phyloP scores from a whole-genome alignment of 2,888 invertebrate genomes.

The Creontiades dilutus region DNA sequence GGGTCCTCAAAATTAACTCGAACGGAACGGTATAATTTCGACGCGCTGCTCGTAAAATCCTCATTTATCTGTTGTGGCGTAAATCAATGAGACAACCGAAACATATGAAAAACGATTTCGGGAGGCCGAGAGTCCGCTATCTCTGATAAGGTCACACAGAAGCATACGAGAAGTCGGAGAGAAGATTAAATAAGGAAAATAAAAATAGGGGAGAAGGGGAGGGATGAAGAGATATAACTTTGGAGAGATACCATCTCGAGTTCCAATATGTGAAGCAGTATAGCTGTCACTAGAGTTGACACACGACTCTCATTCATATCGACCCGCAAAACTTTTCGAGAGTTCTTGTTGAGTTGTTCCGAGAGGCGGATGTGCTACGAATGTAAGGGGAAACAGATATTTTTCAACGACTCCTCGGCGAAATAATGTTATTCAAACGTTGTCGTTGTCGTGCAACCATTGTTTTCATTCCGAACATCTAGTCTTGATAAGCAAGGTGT shows the following conservation, averaged over 20 bases:
- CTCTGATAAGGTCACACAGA: conserved; percentile 25
- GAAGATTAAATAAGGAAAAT: conserved; percentile 42
- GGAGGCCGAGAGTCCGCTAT: background rate
- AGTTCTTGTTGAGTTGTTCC: conserved; percentile 12
- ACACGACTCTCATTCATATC: conserved; percentile 63
- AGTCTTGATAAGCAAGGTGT: too few relatives aligned
- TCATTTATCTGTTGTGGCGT: conserved; percentile 64
- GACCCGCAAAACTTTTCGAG: conserved; percentile 61
- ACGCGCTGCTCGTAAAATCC: conserved; percentile 63
- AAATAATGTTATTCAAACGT: too few relatives aligned
- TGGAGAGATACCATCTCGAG: conserved; percentile 58
- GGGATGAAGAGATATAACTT: conserved; percentile 59
- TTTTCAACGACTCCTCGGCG: too few relatives aligned
- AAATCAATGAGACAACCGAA: conserved; percentile 69
- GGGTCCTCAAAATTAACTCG: background rate
- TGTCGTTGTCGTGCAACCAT: too few relatives aligned
- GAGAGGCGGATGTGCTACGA: background rate
- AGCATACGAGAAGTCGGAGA: conserved; percentile 9
- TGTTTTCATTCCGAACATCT: too few relatives aligned
- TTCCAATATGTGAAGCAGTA: conserved; percentile 50
- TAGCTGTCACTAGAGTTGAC: conserved; percentile 65
- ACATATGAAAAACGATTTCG: conserved; percentile 64
- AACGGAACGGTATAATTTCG: background rate
- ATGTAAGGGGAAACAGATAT: background rate
- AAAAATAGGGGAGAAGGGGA: background rate